Evolutionary conservation across 2,113 vertebrate genomes (phyloP), one percentile per base, ranked within the genome.

Genomic region (Daubentonia madagascariensis): DNA sequence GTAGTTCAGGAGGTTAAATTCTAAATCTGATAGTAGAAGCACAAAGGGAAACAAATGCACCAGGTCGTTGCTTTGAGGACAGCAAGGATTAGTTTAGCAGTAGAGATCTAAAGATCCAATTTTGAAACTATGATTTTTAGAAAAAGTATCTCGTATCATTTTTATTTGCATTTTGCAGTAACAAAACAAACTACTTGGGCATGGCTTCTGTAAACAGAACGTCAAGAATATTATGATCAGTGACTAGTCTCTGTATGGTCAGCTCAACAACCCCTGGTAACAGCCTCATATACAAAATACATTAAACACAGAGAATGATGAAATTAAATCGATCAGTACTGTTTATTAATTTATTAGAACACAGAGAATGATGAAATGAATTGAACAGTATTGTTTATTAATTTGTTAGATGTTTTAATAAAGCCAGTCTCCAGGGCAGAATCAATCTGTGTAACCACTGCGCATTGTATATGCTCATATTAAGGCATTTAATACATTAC

Each of bases 361-460:
- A 40, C 40, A 73, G 25, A 11, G 50, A 84, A n/a, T 91, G 52
- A 91, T 70, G 48, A 81, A 83, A 63, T 93, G 73, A 73, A 92
- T 95, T 96, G 25, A 87, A n/a, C 35, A 45, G n/a, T 59, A 81
- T 95, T 89, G 59, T 80, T 90, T 94, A 85, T 85, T 97, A 96
- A 96, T 97, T 96, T 93, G 86, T 94, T 89, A 76, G n/a, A 37
- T 88, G 52, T 90, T 96, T 98, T 90, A 92, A 92, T 98, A 96
- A 97, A 94, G 57, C 57, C 32, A 50, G 0, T 94, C 89, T 50
- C 94, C 25, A 45, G 70, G 84, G 94, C 89, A 92, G 80, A 94
- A 92, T 97, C 79, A 81, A 61, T 90, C 59, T 73, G 43, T 78
- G 37, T 91, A 96, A 85, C 63, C 12, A 35, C 70, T 37, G 18